Base-by-base conservation (phyloP, 2,113 vertebrate species). In the Galbula dea region DNA sequence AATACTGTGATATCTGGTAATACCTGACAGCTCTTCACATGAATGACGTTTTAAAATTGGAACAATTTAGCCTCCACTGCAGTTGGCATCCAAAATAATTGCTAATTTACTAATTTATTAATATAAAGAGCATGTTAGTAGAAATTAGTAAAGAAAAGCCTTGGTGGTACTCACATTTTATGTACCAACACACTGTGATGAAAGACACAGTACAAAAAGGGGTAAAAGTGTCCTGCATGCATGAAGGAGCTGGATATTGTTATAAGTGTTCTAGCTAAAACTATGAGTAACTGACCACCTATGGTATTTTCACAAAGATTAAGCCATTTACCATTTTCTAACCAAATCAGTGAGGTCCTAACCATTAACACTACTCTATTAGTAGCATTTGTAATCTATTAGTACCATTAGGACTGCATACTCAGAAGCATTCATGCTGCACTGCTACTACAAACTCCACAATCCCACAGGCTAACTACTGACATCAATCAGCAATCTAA, bases 181-280 rank as follows among this genome's bases (percentile, higher is more conserved):
- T 45, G 54, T 39, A 26, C 29, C 37, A 61, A 61, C 27, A 39
- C 29, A 7, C 36, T 15, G 7, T 46, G 74, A 45, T 3, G 1
- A 58, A 73, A 52, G 62, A 55, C 7, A 62, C 9, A 6, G 8
- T 19, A 51, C 32, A 43, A 74, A 39, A 57, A 45, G 8, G 36
- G 20, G 17, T 32, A 29, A 78, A 95, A 71, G 62, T 1, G 6
- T 22, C 27, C 19, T 37, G 16, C 0, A 32, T 57, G 39, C 37
- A 39, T 5, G 23, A 67, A 66, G 22, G 77, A 74, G 8, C 7
- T 0, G 0, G 15, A 6, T 10, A 7, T 36, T 54, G 5, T 21
- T 68, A 39, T 13, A 46, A 36, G 2, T 1, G 0, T 46, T 55
- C n/a, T 22, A 34, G 23, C n/a, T 23, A 52, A 68, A 75, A 32